These are phyloP conservation scores for Sebastes iracundus DNA, from an alignment of 2,797 vertebrate species.

Conservation along the genomic window DNA sequence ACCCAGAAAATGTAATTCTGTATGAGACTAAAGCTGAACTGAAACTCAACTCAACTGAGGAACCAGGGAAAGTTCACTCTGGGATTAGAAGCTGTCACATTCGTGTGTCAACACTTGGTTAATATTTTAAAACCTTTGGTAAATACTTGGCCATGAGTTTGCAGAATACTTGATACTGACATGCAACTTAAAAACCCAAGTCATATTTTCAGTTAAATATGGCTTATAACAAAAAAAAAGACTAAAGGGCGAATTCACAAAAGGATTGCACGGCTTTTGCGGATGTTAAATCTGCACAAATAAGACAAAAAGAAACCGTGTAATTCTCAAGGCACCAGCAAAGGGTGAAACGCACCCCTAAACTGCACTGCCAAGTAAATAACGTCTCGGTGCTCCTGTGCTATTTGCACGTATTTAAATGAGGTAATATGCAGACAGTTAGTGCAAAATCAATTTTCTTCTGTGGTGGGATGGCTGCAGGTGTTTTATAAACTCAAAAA, in stretches of 20 bases:
- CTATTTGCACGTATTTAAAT: not conserved
- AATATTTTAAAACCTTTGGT: constrained; percentile 1
- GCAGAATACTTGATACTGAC: not conserved
- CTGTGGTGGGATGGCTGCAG: too few relatives aligned
- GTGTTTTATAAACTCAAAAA: too few relatives aligned
- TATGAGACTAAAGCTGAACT: constrained; percentile 9
- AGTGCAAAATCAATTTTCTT: not conserved
- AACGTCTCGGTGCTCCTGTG: not conserved
- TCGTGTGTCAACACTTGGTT: not conserved
- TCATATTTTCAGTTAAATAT: not conserved
- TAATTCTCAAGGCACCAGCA: not conserved
- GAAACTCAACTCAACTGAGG: constrained; percentile 12
- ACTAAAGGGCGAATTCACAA: not conserved
- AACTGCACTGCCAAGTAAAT: not conserved
- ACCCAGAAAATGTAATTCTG: not conserved
- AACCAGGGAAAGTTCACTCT: not conserved
- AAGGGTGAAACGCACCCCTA: not conserved
- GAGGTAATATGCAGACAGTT: not conserved
- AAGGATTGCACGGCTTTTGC: not conserved
- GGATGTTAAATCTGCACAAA: not conserved
- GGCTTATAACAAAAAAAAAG: not conserved
- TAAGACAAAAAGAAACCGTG: not conserved
- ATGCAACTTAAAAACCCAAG: too few relatives aligned
- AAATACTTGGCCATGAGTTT: not conserved
- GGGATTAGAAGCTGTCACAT: not conserved